Base-by-base conservation (phyloP, 2,113 vertebrate genomes). In the Echinops telfairi region DNA sequence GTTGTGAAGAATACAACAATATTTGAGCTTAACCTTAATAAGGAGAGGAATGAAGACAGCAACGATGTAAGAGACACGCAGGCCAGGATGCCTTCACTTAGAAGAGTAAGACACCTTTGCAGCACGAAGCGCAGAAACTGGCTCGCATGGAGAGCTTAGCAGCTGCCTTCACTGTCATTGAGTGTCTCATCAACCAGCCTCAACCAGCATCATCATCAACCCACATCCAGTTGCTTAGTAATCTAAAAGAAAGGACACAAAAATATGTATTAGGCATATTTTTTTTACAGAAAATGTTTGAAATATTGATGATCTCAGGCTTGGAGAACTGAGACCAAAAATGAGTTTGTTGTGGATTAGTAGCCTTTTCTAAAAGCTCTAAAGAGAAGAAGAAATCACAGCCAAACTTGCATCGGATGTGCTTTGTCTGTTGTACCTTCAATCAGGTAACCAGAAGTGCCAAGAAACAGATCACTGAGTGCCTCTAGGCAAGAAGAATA, bases 391-490 rank as follows among this genome's bases (percentile, higher is more conserved):
- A 40, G 11, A 62, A 93, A 88, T 12, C 14, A 66, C 3, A 53
- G 76, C 60, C 40, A 43, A 97, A 96, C 58, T 76, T 93, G 20
- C 88, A 96, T 31, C 82, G 86, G 90, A 58, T 88, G 60, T 53
- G 9, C 10, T 53, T 53, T 53, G 10, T 53, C 6, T 53, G 2
- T 53, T 53, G 47, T 53, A 53, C 47, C 47, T 53, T 53, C 5
- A 53, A 53, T 53, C 47, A 53, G 5, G 47, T 97, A 83, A 89
- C 70, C 64, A 96, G 70, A 96, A 75, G 77, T 94, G 75, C 81
- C 96, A 97, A 93, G 66, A 97, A 97, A 96, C 64, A 90, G 73
- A 86, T 83, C 89, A 90, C 36, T 94, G 17, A 95, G 92, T 95
- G 89, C 57, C 90, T 96, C 33, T 78, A 62, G 96, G 90, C 83